phyloP scores from a whole-genome alignment of 2,888 invertebrate species.

The Nymphalis urticae region DNA sequence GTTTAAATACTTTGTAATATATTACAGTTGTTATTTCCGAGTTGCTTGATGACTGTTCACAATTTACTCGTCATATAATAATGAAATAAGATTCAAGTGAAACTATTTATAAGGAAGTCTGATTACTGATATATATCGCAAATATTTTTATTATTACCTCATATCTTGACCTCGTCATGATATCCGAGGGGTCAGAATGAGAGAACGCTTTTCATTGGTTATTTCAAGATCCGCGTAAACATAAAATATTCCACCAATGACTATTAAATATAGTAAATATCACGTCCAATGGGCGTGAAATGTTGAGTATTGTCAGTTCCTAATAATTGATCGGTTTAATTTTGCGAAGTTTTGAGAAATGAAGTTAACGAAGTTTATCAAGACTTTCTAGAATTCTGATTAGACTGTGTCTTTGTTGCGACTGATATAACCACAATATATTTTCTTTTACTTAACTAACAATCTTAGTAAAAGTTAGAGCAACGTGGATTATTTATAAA shows the following conservation, averaged over 20 bases:
- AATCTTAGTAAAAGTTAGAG: too few relatives aligned
- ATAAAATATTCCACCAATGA: conserved; percentile 31
- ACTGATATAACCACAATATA: too few relatives aligned
- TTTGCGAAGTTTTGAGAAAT: too few relatives aligned
- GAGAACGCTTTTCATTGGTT: conserved; percentile 21
- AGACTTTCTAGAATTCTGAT: too few relatives aligned
- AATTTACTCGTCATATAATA: not conserved
- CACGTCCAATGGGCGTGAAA: conserved; percentile 30
- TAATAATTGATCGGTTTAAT: too few relatives aligned
- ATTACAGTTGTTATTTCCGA: not conserved
- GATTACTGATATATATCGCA: conserved; percentile 11
- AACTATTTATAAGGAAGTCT: not conserved
- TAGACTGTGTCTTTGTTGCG: too few relatives aligned
- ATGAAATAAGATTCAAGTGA: not conserved
- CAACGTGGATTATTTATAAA: too few relatives aligned
- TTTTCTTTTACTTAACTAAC: too few relatives aligned
- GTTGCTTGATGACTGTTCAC: not conserved
- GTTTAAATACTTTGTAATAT: not conserved
- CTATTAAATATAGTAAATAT: conserved; percentile 10
- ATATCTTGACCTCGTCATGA: conserved; percentile 27
- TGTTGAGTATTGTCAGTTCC: not conserved
- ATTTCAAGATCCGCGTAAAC: conserved; percentile 23
- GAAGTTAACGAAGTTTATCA: too few relatives aligned
- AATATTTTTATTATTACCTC: conserved; percentile 27
- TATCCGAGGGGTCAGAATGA: conserved; percentile 30